Percentiles rank a stretch among this genome's conserved stretches.
These are phyloP conservation scores for Lochmaea capreae DNA, from an alignment of 2,888 invertebrate species.

Conservation along the genomic window DNA sequence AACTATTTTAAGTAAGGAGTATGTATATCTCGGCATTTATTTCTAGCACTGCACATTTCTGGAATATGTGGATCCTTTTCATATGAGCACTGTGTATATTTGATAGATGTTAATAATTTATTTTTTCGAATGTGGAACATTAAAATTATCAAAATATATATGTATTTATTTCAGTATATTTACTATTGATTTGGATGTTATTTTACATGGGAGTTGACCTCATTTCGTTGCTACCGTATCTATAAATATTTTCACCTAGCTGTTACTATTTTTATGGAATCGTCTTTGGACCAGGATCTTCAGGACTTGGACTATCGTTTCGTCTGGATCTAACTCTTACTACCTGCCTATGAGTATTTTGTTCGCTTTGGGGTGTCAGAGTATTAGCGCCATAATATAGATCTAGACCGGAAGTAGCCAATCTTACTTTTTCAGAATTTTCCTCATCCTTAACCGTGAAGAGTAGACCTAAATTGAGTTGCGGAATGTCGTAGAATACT, in stretches of 20 bases:
- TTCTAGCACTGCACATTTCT: too few relatives aligned
- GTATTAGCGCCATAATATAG: slow-evolving; percentile 65
- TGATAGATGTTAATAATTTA: too few relatives aligned
- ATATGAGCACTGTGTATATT: too few relatives aligned
- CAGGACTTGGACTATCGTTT: slow-evolving; percentile 78
- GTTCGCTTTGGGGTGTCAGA: slow-evolving; percentile 65
- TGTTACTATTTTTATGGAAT: slow-evolving; percentile 27
- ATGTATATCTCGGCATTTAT: too few relatives aligned
- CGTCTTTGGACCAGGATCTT: slow-evolving; percentile 71
- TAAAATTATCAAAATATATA: too few relatives aligned
- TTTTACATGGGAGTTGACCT: not conserved
- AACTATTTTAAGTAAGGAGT: too few relatives aligned
- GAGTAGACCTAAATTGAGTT: slow-evolving; percentile 84
- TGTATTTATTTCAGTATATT: too few relatives aligned
- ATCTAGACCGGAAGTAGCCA: slow-evolving; percentile 69
- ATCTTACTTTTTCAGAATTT: slow-evolving; percentile 77
- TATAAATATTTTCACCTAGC: not conserved
- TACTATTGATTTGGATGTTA: not conserved
- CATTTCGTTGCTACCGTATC: not conserved
- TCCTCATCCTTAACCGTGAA: slow-evolving; percentile 69
- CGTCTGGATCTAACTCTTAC: slow-evolving; percentile 73
- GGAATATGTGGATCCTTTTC: too few relatives aligned
- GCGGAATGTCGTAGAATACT: slow-evolving; percentile 90
- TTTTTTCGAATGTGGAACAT: too few relatives aligned
- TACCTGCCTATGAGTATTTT: slow-evolving; percentile 66